Conservation (phyloP, 2,888 invertebrate genomes). For the Acronicta alni region DNA sequence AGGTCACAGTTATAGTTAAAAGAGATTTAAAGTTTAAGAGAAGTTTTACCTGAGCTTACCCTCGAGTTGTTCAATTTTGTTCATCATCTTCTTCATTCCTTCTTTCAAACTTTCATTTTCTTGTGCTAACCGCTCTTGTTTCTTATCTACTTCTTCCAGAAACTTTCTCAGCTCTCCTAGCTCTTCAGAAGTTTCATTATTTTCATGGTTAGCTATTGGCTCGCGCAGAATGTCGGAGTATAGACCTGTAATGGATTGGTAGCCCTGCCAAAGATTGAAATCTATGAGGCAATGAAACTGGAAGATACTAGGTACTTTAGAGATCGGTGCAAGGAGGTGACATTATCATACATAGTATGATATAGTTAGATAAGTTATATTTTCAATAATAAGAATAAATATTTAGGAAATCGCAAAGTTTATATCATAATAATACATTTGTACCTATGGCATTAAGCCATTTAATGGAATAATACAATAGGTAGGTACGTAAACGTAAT, state of each 20-base stretch:
- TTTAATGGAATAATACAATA: no score
- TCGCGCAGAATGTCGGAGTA: conserved; percentile 76
- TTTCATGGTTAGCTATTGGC: conserved; percentile 61
- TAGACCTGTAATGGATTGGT: conserved; percentile 79
- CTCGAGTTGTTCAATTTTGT: conserved; percentile 78
- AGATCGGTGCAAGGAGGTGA: no score
- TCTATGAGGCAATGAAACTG: conserved; percentile 24
- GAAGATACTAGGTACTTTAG: background rate
- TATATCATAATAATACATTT: no score
- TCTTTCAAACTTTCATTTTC: conserved; percentile 76
- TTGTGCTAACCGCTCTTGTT: conserved; percentile 67
- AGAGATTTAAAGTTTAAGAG: background rate
- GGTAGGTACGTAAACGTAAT: no score
- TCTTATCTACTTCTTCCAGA: conserved; percentile 72
- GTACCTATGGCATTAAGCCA: no score
- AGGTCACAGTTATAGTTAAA: no score
- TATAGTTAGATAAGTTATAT: no score
- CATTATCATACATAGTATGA: no score
- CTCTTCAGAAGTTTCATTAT: conserved; percentile 59
- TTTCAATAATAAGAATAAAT: no score
- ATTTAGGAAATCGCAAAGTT: no score
- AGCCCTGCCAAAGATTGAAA: conserved; percentile 66
- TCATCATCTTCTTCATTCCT: conserved; percentile 73
- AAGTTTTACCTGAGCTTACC: conserved; percentile 77
- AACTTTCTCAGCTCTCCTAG: conserved; percentile 67